Evolutionary conservation across 2,113 vertebrate genomes (phyloP).

Genomic region (Triplophysa siluroides): DNA sequence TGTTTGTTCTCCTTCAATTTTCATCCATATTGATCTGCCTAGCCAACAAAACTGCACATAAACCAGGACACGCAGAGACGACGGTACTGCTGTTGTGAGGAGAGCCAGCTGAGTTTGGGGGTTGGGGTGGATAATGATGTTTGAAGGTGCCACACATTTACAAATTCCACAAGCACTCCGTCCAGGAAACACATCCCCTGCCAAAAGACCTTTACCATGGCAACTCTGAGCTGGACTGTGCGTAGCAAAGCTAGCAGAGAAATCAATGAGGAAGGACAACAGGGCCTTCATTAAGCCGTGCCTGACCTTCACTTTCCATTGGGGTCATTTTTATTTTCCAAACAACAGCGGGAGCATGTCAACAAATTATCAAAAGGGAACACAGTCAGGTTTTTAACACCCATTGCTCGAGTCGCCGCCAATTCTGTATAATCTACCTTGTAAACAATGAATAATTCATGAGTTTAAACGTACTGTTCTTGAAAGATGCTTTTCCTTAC

Average conservation of each 20-base stretch:
- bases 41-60: not conserved
- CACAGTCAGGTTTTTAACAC: slow-evolving; percentile 59
- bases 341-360: slow-evolving; percentile 66
- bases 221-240: slow-evolving; percentile 56
- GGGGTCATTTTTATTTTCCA: slow-evolving; percentile 67
- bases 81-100: not conserved
- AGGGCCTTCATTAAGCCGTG: slow-evolving; percentile 67
- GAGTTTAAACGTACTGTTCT: slow-evolving; percentile 48
- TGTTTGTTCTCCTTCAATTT: slow-evolving; percentile 25
- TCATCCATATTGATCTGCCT: slow-evolving; percentile 27
- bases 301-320: slow-evolving; percentile 62
- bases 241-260: slow-evolving; percentile 56
- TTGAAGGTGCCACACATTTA: slow-evolving; percentile 51
- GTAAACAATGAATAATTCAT: slow-evolving; percentile 73
- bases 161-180: slow-evolving; percentile 51
- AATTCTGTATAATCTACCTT: slow-evolving; percentile 58
- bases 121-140: slow-evolving; percentile 51
- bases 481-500: slow-evolving; percentile 49
- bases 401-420: slow-evolving; percentile 56
- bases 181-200: slow-evolving; percentile 56
- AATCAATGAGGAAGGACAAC: slow-evolving; percentile 64
- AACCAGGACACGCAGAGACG: not conserved
- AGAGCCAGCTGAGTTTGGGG: slow-evolving; percentile 2
- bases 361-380: slow-evolving; percentile 70
- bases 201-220: slow-evolving; percentile 56